These are phyloP conservation scores for Poeciliopsis paucimaculata DNA, from an alignment of 2,797 vertebrate species.

Conservation along the genomic window DNA sequence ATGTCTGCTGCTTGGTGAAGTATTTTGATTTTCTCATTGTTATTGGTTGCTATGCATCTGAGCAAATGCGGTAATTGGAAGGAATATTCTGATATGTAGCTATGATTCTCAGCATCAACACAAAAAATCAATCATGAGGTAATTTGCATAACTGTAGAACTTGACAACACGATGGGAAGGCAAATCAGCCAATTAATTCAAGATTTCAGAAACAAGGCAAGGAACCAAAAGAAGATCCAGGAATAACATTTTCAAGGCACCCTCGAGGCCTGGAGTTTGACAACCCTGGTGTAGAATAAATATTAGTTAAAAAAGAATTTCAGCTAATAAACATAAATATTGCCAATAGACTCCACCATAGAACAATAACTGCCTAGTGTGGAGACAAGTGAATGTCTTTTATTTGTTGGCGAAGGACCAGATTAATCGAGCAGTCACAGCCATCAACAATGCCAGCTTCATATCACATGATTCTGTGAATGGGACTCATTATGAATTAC, in stretches of 20 bases:
- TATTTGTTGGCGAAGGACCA: slow-evolving; percentile 64
- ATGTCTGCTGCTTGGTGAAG: background rate
- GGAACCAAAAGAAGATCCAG: no score
- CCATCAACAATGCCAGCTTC: slow-evolving; percentile 69
- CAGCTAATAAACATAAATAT: background rate
- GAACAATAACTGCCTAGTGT: slow-evolving; percentile 17
- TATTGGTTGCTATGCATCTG: background rate
- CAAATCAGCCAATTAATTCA: background rate
- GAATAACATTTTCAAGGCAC: background rate
- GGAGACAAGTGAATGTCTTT: slow-evolving; percentile 60
- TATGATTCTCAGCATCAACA: background rate
- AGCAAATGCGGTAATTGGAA: background rate
- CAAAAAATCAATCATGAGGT: background rate
- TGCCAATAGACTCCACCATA: background rate
- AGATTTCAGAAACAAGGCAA: background rate
- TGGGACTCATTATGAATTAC: slow-evolving; percentile 80
- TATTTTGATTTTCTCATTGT: background rate
- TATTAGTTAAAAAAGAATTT: background rate
- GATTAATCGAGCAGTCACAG: slow-evolving; percentile 65
- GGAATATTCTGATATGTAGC: background rate
- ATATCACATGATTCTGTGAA: slow-evolving; percentile 78
- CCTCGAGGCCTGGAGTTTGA: background rate
- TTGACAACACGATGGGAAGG: no score
- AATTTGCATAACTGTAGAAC: background rate
- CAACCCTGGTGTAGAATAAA: background rate